phyloP scores from a whole-genome alignment of 2,888 invertebrate genomes.

The Trissolcus brochymenae region DNA sequence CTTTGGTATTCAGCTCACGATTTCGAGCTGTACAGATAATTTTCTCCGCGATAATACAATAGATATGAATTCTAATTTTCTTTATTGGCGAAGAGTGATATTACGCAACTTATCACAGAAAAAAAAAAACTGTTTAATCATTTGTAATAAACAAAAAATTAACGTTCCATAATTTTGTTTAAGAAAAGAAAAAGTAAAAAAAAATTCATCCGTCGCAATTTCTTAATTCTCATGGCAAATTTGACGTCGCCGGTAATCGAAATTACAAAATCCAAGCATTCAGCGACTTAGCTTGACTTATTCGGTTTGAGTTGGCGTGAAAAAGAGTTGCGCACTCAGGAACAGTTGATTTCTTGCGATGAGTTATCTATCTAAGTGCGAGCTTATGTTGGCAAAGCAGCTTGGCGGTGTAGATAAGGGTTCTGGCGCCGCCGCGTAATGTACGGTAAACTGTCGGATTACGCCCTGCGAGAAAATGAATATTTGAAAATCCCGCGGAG shows the following conservation, averaged over 20 bases:
- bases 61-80: no score
- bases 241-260: conserved; percentile 11
- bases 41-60: no score
- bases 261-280: conserved; percentile 24
- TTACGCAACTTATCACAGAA: no score
- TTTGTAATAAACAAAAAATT: no score
- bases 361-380: conserved; percentile 38
- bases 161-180: no score
- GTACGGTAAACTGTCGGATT: conserved; percentile 49
- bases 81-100: no score
- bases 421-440: conserved; percentile 51
- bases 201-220: no score
- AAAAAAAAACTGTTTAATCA: no score
- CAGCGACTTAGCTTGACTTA: conserved; percentile 32
- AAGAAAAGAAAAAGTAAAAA: not conserved
- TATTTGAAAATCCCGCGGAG: conserved; percentile 54
- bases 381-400: conserved; percentile 49
- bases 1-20: conserved; percentile 31
- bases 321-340: conserved; percentile 26
- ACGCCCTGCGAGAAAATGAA: conserved; percentile 52
- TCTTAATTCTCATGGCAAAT: no score
- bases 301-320: conserved; percentile 22
- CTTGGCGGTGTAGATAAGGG: conserved; percentile 53
- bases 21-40: not conserved
- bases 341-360: conserved; percentile 47